Evolutionary conservation across 1,140 invertebrate genomes (phyloP), one percentile per base, ranked within the genome.

Genomic region (Drepana arcuata): DNA sequence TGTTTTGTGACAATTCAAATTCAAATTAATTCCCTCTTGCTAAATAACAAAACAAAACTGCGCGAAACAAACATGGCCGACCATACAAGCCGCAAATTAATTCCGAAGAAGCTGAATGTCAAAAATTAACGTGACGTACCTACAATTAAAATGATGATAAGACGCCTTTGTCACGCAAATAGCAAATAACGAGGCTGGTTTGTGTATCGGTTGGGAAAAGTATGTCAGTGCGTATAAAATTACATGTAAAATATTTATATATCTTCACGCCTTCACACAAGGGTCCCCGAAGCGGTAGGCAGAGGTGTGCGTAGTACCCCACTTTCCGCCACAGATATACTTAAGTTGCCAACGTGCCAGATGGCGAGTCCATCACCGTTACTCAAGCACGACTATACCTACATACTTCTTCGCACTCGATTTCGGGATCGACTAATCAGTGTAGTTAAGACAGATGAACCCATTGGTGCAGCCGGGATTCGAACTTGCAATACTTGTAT

Each of bases 21-120:
- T 73, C 62, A 68, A 78, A 78, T 79, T 79, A 75, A 68, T 74
- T 70, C 59, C n/a, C n/a, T n/a, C n/a, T n/a, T n/a, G n/a, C n/a
- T n/a, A n/a, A n/a, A n/a, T n/a, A n/a, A n/a, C n/a, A n/a, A n/a
- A n/a, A n/a, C n/a, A n/a, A n/a, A n/a, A n/a, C n/a, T n/a, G n/a
- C n/a, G n/a, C n/a, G n/a, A n/a, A n/a, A n/a, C n/a, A n/a, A n/a
- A n/a, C n/a, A n/a, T n/a, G n/a, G n/a, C n/a, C n/a, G 41, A 32
- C 30, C 31, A 42, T 52, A 45, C 38, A 52, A 44, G 34, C 45
- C 48, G 42, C 51, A 55, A 59, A 59, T 59, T 59, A 59, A 56
- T 60, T 60, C 42, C 32, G 12, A 55, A 48, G 47, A 42, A 48
- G 40, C 32, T 42, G 47, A 59, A 56, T 53, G 48, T 56, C 52